Evolutionary conservation across 2,113 vertebrate genomes (phyloP).

Genomic region (Daphoenositta chrysoptera): DNA sequence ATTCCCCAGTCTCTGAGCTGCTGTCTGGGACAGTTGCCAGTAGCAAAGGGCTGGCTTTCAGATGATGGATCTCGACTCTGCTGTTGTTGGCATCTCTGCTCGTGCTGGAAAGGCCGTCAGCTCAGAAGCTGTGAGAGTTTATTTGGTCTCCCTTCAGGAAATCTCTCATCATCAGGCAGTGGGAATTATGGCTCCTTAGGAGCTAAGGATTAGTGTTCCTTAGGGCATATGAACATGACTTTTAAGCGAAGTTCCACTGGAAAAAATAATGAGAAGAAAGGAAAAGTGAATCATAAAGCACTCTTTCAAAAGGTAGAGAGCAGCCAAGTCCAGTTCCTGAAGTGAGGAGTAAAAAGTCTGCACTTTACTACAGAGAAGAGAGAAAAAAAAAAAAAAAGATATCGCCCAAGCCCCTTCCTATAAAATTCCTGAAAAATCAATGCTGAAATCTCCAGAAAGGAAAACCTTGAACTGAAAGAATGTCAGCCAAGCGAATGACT

Average conservation of each 20-base stretch:
- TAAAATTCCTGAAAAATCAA: neutral
- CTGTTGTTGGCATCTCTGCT: neutral
- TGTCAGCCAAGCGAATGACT: neutral
- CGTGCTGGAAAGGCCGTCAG: neutral
- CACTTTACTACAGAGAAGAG: neutral
- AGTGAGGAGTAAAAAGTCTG: neutral
- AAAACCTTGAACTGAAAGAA: neutral
- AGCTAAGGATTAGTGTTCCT: neutral
- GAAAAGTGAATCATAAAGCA: neutral
- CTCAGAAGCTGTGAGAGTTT: neutral
- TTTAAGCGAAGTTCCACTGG: neutral
- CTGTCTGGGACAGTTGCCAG: slow-evolving; percentile 15
- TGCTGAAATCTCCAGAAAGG: neutral
- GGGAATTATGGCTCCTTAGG: neutral
- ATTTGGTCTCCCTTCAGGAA: neutral
- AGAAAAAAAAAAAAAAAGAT: neutral
- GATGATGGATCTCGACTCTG: neutral
- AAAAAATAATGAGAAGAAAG: neutral
- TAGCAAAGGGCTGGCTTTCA: neutral
- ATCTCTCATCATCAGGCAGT: neutral
- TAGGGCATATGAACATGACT: neutral
- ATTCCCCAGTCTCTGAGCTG: neutral
- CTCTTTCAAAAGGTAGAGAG: neutral
- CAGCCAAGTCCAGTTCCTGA: neutral
- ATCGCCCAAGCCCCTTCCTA: neutral